Percentiles rank a stretch among this genome's conserved stretches.
These are phyloP conservation scores for Drosophila pseudoananassae DNA, from an alignment of 1,140 invertebrate genomes.

Conservation along the genomic window DNA sequence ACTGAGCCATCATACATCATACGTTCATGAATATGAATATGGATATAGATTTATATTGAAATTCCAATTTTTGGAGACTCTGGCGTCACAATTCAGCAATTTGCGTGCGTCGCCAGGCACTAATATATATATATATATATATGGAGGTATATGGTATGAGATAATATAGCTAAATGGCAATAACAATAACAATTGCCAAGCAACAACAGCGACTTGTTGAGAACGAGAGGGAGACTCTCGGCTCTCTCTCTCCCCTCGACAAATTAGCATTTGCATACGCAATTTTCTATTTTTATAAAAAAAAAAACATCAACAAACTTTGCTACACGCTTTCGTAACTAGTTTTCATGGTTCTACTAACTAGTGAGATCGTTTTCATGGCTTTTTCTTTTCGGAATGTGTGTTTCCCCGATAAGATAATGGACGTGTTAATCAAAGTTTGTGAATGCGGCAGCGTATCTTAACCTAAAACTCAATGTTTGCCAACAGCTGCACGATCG, in stretches of 20 bases:
- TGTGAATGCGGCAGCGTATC: conserved; percentile 4
- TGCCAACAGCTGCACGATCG: conserved; percentile 42
- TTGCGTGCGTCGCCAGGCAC: conserved; percentile 19
- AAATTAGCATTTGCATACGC: conserved; percentile 80
- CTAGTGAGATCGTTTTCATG: conserved; percentile 9
- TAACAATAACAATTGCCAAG: conserved; percentile 63
- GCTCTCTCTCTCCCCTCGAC: conserved; percentile 22
- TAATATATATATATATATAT: conserved; percentile 10
- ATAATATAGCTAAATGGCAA: conserved; percentile 63
- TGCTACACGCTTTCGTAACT: conserved; percentile 67
- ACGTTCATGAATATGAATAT: background rate
- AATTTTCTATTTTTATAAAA: conserved; percentile 84
- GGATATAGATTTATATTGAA: conserved; percentile 17
- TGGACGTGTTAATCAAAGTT: conserved; percentile 31
- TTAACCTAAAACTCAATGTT: conserved; percentile 34
- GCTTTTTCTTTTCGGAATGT: background rate
- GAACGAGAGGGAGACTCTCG: conserved; percentile 15
- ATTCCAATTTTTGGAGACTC: conserved; percentile 34
- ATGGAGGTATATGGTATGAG: conserved; percentile 52
- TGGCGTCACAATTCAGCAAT: conserved; percentile 52
- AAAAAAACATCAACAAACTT: conserved; percentile 58
- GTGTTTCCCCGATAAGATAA: conserved; percentile 33
- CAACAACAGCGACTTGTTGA: conserved; percentile 78
- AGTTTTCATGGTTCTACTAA: conserved; percentile 20
- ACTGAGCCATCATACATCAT: conserved; percentile 41